phyloP scores from a whole-genome alignment of 35 echinoderm and acorn worm species.

The Apostichopus parvimensis region DNA sequence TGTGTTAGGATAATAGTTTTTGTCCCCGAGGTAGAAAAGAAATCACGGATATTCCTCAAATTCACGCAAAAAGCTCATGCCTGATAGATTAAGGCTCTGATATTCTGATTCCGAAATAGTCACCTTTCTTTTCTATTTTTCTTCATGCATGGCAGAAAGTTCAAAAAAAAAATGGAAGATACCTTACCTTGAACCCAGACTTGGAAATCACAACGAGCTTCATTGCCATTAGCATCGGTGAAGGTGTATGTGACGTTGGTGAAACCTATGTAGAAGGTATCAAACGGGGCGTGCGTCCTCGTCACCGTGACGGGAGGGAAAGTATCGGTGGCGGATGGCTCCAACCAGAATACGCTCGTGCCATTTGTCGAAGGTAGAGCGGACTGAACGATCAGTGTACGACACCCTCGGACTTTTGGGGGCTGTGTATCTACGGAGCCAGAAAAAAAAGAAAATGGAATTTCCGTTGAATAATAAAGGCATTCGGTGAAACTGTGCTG shows the following conservation, averaged over 20 bases:
- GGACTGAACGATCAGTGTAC: background rate
- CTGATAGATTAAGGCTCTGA: no score
- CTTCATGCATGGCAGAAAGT: no score
- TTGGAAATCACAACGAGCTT: constrained; percentile 28
- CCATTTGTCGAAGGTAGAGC: background rate
- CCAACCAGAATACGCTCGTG: constrained; percentile 35
- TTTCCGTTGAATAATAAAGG: no score
- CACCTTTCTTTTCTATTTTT: no score
- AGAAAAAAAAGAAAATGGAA: no score
- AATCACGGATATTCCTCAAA: no score
- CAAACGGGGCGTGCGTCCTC: background rate
- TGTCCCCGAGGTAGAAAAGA: no score
- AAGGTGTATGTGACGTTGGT: constrained; percentile 33
- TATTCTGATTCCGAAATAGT: no score
- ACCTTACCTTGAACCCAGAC: constrained; percentile 39
- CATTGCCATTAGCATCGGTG: constrained; percentile 42
- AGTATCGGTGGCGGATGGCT: constrained; percentile 7
- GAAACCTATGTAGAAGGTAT: constrained; percentile 46
- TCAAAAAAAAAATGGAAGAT: no score
- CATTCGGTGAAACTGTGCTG: no score
- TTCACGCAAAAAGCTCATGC: no score
- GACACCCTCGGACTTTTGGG: background rate
- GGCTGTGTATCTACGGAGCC: constrained; percentile 4
- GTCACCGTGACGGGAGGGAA: constrained; percentile 1
- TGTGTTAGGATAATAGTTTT: no score